Evolutionary conservation across 2,113 vertebrate genomes (phyloP).

Genomic region (Heliornis fulica): DNA sequence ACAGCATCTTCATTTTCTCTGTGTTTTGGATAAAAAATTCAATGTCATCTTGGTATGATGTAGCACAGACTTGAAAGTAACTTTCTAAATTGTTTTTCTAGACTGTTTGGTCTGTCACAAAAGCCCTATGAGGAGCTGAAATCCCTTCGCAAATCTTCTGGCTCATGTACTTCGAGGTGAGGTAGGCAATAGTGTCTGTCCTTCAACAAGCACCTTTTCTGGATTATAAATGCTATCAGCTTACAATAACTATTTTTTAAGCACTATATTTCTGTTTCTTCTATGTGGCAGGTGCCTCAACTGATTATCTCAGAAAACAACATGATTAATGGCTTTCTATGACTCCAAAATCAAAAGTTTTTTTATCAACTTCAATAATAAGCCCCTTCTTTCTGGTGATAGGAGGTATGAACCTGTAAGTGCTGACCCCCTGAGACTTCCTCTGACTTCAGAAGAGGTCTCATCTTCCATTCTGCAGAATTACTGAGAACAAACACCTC

Average conservation of each 20-base stretch:
- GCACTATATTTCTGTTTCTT: not conserved
- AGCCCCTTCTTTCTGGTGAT: not conserved
- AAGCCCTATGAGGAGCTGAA: not conserved
- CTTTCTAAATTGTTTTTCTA: not conserved
- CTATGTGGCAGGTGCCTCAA: not conserved
- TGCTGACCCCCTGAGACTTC: not conserved
- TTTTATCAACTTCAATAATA: slow-evolving; percentile 6
- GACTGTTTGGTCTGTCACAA: not conserved
- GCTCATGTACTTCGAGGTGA: not conserved
- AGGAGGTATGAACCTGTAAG: not conserved
- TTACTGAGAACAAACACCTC: not conserved
- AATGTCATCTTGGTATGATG: not conserved
- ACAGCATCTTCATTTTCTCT: not conserved
- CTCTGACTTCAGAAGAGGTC: slow-evolving; percentile 14
- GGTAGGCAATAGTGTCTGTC: not conserved
- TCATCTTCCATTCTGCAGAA: not conserved
- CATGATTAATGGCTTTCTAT: slow-evolving; percentile 14
- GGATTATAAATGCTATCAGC: not conserved
- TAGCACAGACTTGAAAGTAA: not conserved
- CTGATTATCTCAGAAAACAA: not conserved
- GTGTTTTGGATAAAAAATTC: not conserved
- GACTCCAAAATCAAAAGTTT: not conserved
- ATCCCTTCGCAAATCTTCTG: not conserved
- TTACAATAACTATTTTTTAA: not conserved
- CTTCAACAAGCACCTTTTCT: not conserved